A percentile compares a stretch with the other conserved stretches of the same genome.
Evolutionary conservation across 2,113 vertebrate species (phyloP).

Genomic region (Ceuthmochares aereus): DNA sequence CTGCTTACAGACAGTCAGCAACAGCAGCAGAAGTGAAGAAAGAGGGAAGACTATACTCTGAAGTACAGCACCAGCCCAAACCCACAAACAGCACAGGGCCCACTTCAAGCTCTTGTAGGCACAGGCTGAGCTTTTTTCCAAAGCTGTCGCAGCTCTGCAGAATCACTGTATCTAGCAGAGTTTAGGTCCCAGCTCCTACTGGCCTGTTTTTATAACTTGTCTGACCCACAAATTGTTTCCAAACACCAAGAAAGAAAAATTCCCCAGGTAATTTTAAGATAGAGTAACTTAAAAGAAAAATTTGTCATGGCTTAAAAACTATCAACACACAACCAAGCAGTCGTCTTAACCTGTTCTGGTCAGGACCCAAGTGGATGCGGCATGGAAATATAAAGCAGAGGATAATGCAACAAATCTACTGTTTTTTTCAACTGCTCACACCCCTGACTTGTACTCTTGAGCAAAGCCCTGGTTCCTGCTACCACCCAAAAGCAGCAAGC

Average conservation of each 20-base stretch:
- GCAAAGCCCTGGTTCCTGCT: not conserved
- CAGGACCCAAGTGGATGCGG: not conserved
- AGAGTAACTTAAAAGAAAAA: not conserved
- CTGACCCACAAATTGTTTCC: not conserved
- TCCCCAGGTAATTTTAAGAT: not conserved
- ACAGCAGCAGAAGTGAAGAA: not conserved
- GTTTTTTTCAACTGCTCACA: not conserved
- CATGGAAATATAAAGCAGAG: not conserved
- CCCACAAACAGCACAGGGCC: not conserved
- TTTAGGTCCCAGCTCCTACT: not conserved
- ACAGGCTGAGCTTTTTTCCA: not conserved
- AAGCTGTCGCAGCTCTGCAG: not conserved
- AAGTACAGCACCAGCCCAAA: not conserved
- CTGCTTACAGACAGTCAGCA: not conserved
- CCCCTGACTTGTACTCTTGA: not conserved
- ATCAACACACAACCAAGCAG: not conserved
- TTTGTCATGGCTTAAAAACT: not conserved
- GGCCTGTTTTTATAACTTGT: not conserved
- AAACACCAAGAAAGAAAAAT: not conserved
- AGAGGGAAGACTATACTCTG: not conserved
- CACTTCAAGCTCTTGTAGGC: not conserved
- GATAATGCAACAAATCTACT: not conserved
- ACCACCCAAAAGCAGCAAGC: not conserved
- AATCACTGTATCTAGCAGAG: not conserved
- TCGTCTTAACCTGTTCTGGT: not conserved